phyloP scores from a whole-genome alignment of 2,888 invertebrate species.

The Rhorus exstirpatorius region DNA sequence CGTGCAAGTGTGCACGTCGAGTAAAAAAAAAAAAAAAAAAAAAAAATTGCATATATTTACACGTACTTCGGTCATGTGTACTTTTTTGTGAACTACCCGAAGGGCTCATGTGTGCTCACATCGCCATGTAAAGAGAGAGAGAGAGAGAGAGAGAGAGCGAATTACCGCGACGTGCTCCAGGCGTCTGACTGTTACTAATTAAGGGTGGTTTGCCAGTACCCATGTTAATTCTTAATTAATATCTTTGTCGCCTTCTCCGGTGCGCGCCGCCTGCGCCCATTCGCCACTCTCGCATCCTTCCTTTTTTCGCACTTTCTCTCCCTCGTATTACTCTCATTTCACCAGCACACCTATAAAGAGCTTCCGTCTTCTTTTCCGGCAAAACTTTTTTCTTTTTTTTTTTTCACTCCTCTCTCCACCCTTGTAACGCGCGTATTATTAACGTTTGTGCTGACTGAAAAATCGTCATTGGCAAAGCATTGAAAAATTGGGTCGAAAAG shows the following conservation, averaged over 20 bases:
- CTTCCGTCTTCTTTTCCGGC: slow-evolving; percentile 45
- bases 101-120: slow-evolving; percentile 43
- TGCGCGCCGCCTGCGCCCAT: slow-evolving; percentile 71
- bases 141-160: slow-evolving; percentile 57
- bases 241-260: slow-evolving; percentile 80
- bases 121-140: slow-evolving; percentile 49
- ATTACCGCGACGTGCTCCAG: slow-evolving; percentile 79
- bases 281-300: slow-evolving; percentile 49
- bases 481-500: slow-evolving; percentile 10
- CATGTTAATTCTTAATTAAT: slow-evolving; percentile 85
- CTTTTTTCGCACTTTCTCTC: slow-evolving; percentile 34
- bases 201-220: slow-evolving; percentile 81
- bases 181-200: slow-evolving; percentile 83
- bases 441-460: slow-evolving; percentile 70
- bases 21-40: not conserved
- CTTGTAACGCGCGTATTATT: slow-evolving; percentile 52
- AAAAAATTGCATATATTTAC: not conserved
- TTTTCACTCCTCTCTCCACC: slow-evolving; percentile 25
- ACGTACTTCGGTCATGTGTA: not conserved
- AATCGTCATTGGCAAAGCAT: slow-evolving; percentile 62
- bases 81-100: slow-evolving; percentile 65
- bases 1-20: slow-evolving; percentile 32
- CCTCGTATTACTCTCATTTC: slow-evolving; percentile 66
- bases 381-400: not conserved
- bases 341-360: slow-evolving; percentile 61